Evolutionary conservation across 2,797 vertebrate genomes (phyloP).

Genomic region (Poecile montanus): DNA sequence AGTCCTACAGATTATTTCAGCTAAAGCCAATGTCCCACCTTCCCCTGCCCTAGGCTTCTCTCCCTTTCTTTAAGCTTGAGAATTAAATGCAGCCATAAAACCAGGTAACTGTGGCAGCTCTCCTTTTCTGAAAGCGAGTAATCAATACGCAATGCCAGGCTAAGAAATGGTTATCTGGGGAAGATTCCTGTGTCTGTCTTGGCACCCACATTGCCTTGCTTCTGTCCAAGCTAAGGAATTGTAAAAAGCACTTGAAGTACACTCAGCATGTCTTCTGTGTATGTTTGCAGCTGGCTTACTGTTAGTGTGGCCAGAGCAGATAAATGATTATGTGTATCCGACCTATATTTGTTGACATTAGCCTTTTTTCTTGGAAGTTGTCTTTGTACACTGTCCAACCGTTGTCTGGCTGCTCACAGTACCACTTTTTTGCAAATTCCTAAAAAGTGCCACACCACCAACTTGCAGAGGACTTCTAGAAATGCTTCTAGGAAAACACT

Average conservation of each 20-base stretch:
- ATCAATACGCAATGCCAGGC: not conserved
- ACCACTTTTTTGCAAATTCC: not conserved
- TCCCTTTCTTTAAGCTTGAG: not conserved
- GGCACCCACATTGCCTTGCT: not conserved
- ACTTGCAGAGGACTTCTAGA: not conserved
- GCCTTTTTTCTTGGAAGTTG: not conserved
- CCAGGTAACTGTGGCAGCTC: not conserved
- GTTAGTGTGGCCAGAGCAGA: slow-evolving; percentile 9
- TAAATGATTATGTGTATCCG: not conserved
- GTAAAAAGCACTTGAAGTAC: slow-evolving; percentile 59
- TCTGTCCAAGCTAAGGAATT: slow-evolving; percentile 14
- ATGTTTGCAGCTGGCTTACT: slow-evolving; percentile 42
- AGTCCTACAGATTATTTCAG: not conserved
- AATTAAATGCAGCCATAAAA: not conserved
- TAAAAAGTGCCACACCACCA: not conserved
- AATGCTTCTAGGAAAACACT: not conserved
- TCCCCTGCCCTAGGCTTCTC: not conserved
- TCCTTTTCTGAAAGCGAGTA: not conserved
- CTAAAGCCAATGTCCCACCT: not conserved
- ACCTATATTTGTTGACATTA: not conserved
- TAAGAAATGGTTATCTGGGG: not conserved
- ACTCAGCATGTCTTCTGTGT: slow-evolving; percentile 42
- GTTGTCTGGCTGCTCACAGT: not conserved
- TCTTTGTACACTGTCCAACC: not conserved
- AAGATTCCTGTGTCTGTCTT: not conserved